phyloP scores from a whole-genome alignment of 2,113 vertebrate genomes.

The Sylvia atricapilla region DNA sequence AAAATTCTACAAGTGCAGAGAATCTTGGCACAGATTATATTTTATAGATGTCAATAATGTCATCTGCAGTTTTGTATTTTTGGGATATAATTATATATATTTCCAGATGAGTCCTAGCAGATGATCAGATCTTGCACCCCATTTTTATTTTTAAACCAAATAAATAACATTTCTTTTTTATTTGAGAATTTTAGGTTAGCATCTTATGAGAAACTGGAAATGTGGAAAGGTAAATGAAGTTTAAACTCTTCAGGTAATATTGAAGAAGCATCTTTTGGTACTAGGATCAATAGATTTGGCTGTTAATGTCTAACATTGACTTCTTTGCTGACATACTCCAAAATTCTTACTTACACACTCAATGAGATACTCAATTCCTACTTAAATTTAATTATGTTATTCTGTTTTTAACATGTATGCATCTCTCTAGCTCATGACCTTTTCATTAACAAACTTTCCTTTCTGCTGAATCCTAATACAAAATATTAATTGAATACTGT shows the following conservation, averaged over 20 bases:
- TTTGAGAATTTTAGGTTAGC: not conserved
- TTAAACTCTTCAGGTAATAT: not conserved
- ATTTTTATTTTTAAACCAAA: not conserved
- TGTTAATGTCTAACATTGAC: not conserved
- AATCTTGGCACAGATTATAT: not conserved
- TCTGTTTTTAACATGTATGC: not conserved
- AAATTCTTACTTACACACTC: not conserved
- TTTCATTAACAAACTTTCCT: not conserved
- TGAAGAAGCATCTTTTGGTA: not conserved
- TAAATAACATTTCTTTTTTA: not conserved
- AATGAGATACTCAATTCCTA: not conserved
- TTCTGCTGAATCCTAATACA: not conserved
- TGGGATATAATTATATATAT: not conserved
- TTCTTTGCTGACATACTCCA: not conserved
- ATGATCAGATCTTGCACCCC: not conserved
- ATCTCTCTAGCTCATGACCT: accelerated
- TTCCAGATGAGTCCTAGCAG: not conserved
- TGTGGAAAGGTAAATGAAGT: not conserved
- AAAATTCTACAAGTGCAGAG: not conserved
- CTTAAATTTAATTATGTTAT: not conserved
- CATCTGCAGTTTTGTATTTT: not conserved
- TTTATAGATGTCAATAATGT: not conserved
- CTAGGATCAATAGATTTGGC: not conserved
- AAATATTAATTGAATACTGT: not conserved
- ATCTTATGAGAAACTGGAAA: not conserved